A percentile compares a stretch with the other conserved stretches of the same genome.
Evolutionary conservation across 2,888 invertebrate species (phyloP).

Genomic region (Deilephila porcellus): DNA sequence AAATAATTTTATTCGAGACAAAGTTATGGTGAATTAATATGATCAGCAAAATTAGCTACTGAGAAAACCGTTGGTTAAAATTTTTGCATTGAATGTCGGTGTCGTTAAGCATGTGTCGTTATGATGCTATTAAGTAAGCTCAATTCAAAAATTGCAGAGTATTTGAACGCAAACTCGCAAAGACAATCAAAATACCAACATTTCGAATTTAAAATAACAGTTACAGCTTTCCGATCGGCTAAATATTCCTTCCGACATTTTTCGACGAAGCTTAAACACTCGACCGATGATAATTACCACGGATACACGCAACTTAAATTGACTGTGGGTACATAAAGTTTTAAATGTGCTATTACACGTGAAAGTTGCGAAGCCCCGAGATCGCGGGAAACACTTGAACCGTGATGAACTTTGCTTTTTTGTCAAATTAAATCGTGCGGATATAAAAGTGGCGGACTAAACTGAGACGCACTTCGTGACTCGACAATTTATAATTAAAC

Average conservation of each 20-base stretch:
- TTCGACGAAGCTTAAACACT: slow-evolving; percentile 43
- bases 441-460: slow-evolving; percentile 32
- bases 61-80: background rate
- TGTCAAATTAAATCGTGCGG: slow-evolving; percentile 43
- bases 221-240: background rate
- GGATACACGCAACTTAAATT: slow-evolving; percentile 47
- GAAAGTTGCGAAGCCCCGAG: slow-evolving; percentile 66
- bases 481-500: slow-evolving; percentile 27
- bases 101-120: background rate
- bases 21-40: background rate
- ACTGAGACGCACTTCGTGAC: slow-evolving; percentile 35
- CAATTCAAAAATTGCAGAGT: background rate
- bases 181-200: background rate
- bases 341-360: slow-evolving; percentile 44
- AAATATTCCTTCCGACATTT: slow-evolving; percentile 32
- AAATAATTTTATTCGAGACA: no score
- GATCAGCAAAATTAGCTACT: background rate
- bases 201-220: background rate
- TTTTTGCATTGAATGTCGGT: background rate
- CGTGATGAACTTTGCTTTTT: slow-evolving; percentile 65
- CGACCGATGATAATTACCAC: slow-evolving; percentile 45
- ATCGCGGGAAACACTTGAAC: slow-evolving; percentile 58
- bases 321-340: slow-evolving; percentile 36
- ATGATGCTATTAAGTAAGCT: no score
- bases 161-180: background rate